phyloP scores from a whole-genome alignment of 2,797 vertebrate genomes.

The Xerus rutilus region DNA sequence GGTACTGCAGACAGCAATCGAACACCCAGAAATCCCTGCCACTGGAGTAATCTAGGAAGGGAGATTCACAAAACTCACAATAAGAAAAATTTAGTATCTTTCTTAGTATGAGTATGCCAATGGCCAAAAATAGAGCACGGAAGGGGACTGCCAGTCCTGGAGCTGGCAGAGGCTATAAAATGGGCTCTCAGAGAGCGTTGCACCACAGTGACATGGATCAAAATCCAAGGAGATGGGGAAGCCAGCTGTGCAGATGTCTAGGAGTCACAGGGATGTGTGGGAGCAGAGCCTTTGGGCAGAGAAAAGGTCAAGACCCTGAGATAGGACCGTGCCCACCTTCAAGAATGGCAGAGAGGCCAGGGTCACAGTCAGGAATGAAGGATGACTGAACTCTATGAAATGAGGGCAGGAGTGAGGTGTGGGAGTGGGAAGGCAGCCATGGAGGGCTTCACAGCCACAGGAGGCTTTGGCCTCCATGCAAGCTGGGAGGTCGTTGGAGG shows the following conservation, averaged over 20 bases:
- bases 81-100: neutral
- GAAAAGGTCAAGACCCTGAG: neutral
- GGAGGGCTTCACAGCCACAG: too few relatives aligned
- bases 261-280: neutral
- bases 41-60: neutral
- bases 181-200: neutral
- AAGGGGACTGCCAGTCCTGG: neutral
- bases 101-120: neutral
- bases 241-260: neutral
- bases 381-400: neutral
- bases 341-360: neutral
- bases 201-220: rapidly evolving
- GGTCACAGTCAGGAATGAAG: too few relatives aligned
- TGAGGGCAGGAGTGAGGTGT: neutral
- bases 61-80: neutral
- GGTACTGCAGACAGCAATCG: too few relatives aligned
- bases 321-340: neutral
- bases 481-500: neutral
- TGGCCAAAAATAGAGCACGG: neutral
- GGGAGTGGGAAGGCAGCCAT: neutral
- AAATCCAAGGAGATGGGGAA: neutral
- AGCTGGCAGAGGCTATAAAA: neutral
- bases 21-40: neutral
- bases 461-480: neutral
- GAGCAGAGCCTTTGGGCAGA: neutral